Evolutionary conservation across 1,140 invertebrate genomes (phyloP).

Genomic region (Chironomus striatipennis): DNA sequence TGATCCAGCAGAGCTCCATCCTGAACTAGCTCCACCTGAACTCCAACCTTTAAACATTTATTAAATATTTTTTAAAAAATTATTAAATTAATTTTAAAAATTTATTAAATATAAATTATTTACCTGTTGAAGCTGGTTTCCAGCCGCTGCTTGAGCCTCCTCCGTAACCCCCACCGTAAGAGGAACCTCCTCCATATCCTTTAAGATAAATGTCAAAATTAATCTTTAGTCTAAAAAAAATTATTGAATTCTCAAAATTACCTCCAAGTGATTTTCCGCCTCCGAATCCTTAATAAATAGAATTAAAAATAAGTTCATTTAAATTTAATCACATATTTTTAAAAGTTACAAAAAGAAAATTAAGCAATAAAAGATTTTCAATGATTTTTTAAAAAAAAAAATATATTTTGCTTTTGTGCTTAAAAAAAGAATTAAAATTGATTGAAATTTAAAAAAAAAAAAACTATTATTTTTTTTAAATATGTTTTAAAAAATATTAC

Average conservation of each 20-base stretch:
- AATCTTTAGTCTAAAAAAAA: no score
- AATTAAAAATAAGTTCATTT: background rate
- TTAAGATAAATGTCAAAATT: background rate
- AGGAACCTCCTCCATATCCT: background rate
- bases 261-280: background rate
- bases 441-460: no score
- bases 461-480: no score
- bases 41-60: background rate
- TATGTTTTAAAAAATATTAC: no score
- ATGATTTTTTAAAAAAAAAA: no score
- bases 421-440: no score
- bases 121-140: no score
- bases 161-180: background rate
- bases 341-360: background rate
- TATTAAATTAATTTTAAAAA: background rate
- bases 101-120: background rate
- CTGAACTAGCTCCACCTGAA: no score
- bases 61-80: background rate
- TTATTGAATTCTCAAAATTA: background rate
- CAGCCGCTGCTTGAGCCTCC: background rate
- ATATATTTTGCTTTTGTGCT: no score
- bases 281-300: background rate
- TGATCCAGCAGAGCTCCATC: background rate
- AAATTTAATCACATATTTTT: background rate
- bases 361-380: no score